phyloP scores from a whole-genome alignment of 2,797 vertebrate genomes.

The Oryzias sinensis region DNA sequence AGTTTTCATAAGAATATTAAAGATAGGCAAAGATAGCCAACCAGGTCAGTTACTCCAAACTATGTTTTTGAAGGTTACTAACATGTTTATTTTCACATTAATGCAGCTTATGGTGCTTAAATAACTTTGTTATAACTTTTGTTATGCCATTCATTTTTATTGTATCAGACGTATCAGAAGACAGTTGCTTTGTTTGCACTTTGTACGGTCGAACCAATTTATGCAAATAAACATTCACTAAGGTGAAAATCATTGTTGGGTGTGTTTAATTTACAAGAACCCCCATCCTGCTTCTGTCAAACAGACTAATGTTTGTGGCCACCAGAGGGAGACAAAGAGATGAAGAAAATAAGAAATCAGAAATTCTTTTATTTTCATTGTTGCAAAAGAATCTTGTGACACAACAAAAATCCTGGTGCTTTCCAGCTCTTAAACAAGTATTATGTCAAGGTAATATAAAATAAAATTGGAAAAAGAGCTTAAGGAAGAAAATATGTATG shows the following conservation, averaged over 20 bases:
- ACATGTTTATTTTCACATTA: slow-evolving; percentile 38
- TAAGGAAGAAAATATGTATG: too few relatives aligned
- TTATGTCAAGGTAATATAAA: too few relatives aligned
- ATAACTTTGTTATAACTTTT: slow-evolving; percentile 26
- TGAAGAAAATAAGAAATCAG: too few relatives aligned
- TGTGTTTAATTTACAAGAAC: neutral
- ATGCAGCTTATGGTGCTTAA: slow-evolving; percentile 50
- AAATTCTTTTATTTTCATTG: too few relatives aligned
- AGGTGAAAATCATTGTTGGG: slow-evolving; percentile 26
- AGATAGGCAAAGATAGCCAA: slow-evolving; percentile 3
- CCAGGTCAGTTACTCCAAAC: slow-evolving; percentile 31
- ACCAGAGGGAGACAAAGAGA: slow-evolving; percentile 34
- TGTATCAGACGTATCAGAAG: slow-evolving; percentile 9
- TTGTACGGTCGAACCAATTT: slow-evolving; percentile 43
- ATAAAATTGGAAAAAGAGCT: too few relatives aligned
- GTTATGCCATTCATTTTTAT: slow-evolving; percentile 20
- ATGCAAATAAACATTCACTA: slow-evolving; percentile 56
- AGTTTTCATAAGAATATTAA: too few relatives aligned
- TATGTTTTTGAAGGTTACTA: slow-evolving; percentile 63
- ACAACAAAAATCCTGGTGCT: too few relatives aligned
- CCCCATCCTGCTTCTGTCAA: neutral
- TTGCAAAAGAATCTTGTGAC: too few relatives aligned
- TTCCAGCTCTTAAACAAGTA: too few relatives aligned
- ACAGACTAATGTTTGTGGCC: slow-evolving; percentile 12
- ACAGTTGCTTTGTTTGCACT: slow-evolving; percentile 48